Conservation (phyloP, 1,140 invertebrate genomes). For the Drosophila ambigua region DNA sequence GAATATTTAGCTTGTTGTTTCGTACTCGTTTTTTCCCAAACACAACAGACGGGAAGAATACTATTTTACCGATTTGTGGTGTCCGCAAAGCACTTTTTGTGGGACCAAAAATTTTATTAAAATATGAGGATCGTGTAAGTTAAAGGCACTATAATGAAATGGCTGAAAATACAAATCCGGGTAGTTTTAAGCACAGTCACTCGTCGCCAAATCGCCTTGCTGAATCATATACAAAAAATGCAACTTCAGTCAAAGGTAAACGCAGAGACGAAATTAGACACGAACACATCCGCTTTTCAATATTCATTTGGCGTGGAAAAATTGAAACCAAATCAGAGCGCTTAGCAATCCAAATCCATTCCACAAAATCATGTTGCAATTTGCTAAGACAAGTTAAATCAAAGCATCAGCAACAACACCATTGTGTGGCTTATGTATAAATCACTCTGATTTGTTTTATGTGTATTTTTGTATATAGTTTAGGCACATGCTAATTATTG, state of each 20-base stretch:
- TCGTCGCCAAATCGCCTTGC: conserved; percentile 7
- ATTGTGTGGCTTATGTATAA: conserved; percentile 12
- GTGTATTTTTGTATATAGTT: conserved; percentile 13
- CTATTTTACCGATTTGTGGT: no score
- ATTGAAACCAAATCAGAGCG: conserved; percentile 20
- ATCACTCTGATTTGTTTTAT: conserved; percentile 6
- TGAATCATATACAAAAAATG: conserved; percentile 9
- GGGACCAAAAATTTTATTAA: no score
- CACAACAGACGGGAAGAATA: no score
- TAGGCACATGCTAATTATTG: conserved; percentile 45
- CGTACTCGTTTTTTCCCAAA: background rate
- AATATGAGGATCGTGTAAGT: no score
- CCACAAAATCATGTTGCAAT: conserved; percentile 11
- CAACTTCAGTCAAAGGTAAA: background rate
- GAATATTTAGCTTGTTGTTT: background rate
- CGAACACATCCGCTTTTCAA: background rate
- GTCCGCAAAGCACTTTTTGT: no score
- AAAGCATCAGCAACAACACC: conserved; percentile 10
- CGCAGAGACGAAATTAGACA: no score
- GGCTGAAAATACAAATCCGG: conserved; percentile 42
- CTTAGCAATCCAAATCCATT: background rate
- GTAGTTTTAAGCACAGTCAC: conserved; percentile 11
- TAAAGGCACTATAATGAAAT: background rate
- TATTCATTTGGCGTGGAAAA: conserved; percentile 18
- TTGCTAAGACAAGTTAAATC: background rate